These are phyloP conservation scores for Ammodramus savannarum DNA, from an alignment of 2,113 vertebrate genomes.

Conservation along the genomic window DNA sequence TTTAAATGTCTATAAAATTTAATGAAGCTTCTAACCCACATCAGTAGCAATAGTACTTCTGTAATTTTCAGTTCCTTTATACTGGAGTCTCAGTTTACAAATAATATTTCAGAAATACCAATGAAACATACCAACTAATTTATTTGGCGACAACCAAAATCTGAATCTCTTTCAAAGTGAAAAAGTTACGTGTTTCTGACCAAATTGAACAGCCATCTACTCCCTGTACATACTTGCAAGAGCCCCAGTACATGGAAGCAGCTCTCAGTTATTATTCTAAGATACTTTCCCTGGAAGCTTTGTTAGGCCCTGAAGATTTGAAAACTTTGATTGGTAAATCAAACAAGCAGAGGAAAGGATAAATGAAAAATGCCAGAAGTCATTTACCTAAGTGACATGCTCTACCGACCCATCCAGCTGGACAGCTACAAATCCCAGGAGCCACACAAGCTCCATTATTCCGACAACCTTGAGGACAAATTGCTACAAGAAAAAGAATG, in stretches of 20 bases:
- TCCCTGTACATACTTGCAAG: not conserved
- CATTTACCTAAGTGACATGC: constrained; percentile 82
- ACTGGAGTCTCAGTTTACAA: not conserved
- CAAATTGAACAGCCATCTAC: not conserved
- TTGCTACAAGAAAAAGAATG: constrained; percentile 69
- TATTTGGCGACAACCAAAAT: not conserved
- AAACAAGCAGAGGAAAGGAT: constrained; percentile 4
- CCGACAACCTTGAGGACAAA: constrained; percentile 83
- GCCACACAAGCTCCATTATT: constrained; percentile 82
- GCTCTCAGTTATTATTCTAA: not conserved
- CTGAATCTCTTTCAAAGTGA: not conserved
- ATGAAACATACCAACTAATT: not conserved
- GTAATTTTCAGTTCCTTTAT: not conserved
- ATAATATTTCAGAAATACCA: not conserved
- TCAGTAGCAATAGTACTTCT: not conserved
- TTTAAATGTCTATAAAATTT: not conserved
- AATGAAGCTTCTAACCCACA: not conserved
- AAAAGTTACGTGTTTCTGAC: not conserved
- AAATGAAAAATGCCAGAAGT: constrained; percentile 1
- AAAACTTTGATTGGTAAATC: not conserved
- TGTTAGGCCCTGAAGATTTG: not conserved
- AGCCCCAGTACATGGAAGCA: not conserved
- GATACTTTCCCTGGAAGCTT: not conserved
- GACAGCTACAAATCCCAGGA: constrained; percentile 88
- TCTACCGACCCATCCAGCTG: constrained; percentile 82